phyloP scores from a whole-genome alignment of 92 coral and sea anemone genomes.

The Zoanthus sansibaricus region DNA sequence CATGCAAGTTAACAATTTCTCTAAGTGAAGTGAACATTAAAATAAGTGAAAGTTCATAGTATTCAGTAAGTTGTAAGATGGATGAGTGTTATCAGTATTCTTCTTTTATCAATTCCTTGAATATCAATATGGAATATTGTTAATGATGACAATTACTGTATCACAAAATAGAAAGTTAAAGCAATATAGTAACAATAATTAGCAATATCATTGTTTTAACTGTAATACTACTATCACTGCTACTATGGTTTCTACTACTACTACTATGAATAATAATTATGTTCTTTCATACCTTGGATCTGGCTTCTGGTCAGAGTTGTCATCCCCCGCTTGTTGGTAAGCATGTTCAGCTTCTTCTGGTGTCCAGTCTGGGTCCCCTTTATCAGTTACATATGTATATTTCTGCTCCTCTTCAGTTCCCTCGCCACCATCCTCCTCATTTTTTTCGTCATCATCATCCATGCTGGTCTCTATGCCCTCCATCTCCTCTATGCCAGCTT shows the following conservation, averaged over 20 bases:
- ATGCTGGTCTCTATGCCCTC: conserved; percentile 1
- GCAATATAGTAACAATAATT: background rate
- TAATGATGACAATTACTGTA: background rate
- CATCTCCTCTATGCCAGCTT: conserved; percentile 17
- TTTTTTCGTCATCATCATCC: conserved; percentile 34
- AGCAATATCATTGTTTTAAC: background rate
- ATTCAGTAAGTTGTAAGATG: background rate
- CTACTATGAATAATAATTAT: background rate
- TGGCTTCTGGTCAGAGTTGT: conserved; percentile 1
- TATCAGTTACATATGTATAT: background rate
- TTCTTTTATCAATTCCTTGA: background rate
- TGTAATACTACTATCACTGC: background rate
- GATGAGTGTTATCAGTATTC: background rate
- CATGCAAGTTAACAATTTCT: background rate
- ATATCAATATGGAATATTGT: background rate
- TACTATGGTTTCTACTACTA: background rate
- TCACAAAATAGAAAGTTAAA: background rate
- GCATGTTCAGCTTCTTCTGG: conserved; percentile 49
- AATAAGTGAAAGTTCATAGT: background rate
- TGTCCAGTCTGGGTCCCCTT: conserved; percentile 58
- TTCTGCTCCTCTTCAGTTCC: conserved; percentile 38
- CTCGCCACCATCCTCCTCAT: conserved; percentile 37
- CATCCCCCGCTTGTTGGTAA: conserved; percentile 3
- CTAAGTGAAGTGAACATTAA: background rate
- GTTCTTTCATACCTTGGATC: background rate